phyloP scores from a whole-genome alignment of 2,888 invertebrate species.

The Drosophila paracracens region DNA sequence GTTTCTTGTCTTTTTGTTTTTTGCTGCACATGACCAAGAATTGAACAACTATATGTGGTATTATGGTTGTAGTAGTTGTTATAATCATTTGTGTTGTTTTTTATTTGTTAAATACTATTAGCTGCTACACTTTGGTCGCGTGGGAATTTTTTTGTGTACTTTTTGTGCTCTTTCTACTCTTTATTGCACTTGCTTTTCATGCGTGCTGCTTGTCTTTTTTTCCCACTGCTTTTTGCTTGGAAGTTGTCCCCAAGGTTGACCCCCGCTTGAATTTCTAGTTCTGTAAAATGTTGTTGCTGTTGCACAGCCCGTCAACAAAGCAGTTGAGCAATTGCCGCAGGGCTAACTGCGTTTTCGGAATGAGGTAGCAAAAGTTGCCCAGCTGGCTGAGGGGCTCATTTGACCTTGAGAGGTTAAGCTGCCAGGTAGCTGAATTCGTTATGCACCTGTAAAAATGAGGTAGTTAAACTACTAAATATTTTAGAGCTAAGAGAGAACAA shows the following conservation, averaged over 20 bases:
- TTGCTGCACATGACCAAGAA: constrained; percentile 43
- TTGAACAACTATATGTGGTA: constrained; percentile 46
- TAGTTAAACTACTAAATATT: background rate
- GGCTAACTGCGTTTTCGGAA: constrained; percentile 19
- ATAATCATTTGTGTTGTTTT: constrained; percentile 1
- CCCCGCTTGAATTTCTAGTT: constrained; percentile 3
- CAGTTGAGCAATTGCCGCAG: constrained; percentile 51
- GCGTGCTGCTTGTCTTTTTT: background rate
- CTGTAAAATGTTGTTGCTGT: constrained; percentile 1
- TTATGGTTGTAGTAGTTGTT: constrained; percentile 15
- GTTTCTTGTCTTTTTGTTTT: constrained; percentile 4
- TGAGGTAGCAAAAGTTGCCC: constrained; percentile 21
- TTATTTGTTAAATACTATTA: constrained; percentile 25
- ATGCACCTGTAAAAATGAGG: constrained; percentile 3
- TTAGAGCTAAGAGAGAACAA: background rate
- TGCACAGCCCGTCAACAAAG: constrained; percentile 28
- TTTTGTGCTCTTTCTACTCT: constrained; percentile 27
- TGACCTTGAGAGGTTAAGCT: constrained; percentile 51
- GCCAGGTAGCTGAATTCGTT: constrained; percentile 2
- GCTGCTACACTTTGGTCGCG: constrained; percentile 50
- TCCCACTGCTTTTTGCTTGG: constrained; percentile 25
- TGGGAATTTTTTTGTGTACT: constrained; percentile 52
- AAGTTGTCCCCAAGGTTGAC: constrained; percentile 54
- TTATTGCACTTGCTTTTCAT: constrained; percentile 49
- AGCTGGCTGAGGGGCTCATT: constrained; percentile 28